Conservation (phyloP, 2,797 vertebrate genomes). For the Picus viridis region DNA sequence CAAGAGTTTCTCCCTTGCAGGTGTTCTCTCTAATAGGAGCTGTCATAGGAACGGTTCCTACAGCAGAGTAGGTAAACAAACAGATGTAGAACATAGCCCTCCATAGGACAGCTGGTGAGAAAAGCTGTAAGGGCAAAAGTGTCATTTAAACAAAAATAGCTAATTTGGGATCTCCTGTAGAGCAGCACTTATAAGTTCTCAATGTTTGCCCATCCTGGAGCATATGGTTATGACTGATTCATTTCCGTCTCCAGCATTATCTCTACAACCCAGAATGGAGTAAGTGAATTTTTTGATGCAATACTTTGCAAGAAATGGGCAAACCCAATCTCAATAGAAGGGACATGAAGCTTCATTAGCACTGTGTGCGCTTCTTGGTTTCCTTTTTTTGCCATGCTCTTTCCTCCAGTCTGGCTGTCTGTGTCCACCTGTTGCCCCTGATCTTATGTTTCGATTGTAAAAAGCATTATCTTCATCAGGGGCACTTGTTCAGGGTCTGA, state of each 20-base stretch:
- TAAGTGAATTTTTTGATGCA: neutral
- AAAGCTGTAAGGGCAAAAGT: slow-evolving; percentile 65
- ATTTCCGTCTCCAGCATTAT: slow-evolving; percentile 2
- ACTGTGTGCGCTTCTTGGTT: neutral
- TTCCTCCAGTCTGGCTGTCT: slow-evolving; percentile 39
- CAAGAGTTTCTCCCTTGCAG: slow-evolving; percentile 13
- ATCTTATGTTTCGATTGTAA: slow-evolving; percentile 6
- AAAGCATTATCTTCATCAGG: neutral
- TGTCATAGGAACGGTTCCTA: slow-evolving; percentile 79
- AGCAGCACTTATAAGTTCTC: neutral
- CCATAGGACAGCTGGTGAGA: slow-evolving; percentile 68
- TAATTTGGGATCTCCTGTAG: slow-evolving; percentile 51
- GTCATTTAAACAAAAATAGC: slow-evolving; percentile 73
- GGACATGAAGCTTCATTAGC: neutral
- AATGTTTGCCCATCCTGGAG: neutral
- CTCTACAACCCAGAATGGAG: neutral
- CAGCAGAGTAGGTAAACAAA: slow-evolving; percentile 81
- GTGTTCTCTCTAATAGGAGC: slow-evolving; percentile 49
- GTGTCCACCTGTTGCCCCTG: slow-evolving; percentile 32
- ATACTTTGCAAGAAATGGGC: neutral
- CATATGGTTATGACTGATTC: neutral
- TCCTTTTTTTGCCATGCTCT: neutral
- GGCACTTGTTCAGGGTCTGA: neutral
- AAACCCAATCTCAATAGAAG: neutral
- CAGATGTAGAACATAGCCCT: slow-evolving; percentile 72